phyloP scores from a whole-genome alignment of 2,888 invertebrate genomes.

The Clistopyga incitator region DNA sequence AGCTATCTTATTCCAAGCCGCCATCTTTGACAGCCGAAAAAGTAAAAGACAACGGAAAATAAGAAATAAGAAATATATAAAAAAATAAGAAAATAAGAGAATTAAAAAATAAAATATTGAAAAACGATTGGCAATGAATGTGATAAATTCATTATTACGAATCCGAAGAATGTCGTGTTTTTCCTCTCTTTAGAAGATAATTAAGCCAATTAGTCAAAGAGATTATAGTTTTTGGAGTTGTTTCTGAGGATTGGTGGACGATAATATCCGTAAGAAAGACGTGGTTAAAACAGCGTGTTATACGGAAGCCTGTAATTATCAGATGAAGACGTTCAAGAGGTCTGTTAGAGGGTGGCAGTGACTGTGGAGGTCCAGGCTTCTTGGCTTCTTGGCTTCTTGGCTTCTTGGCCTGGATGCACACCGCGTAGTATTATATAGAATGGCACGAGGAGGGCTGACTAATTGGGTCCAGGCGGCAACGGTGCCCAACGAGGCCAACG shows the following conservation, averaged over 20 bases:
- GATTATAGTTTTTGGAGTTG: slow-evolving; percentile 15
- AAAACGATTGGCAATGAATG: neutral
- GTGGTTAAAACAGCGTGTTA: slow-evolving; percentile 28
- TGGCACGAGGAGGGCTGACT: slow-evolving; percentile 52
- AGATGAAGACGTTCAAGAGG: slow-evolving; percentile 69
- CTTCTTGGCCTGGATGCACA: slow-evolving; percentile 54
- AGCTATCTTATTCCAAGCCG: slow-evolving; percentile 47
- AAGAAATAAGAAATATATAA: neutral
- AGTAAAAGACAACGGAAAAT: neutral
- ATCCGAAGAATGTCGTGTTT: neutral
- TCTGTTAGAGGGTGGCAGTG: slow-evolving; percentile 37
- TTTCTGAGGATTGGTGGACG: neutral
- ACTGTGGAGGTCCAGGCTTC: slow-evolving; percentile 43
- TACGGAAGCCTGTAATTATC: slow-evolving; percentile 70
- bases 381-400: no score
- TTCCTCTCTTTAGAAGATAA: neutral
- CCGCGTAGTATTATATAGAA: slow-evolving; percentile 29
- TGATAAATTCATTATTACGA: neutral
- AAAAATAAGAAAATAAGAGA: neutral
- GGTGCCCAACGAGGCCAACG: slow-evolving; percentile 52
- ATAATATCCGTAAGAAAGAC: slow-evolving; percentile 35
- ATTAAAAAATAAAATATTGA: neutral
- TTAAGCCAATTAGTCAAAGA: slow-evolving; percentile 29
- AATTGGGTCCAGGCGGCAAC: slow-evolving; percentile 65
- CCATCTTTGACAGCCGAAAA: neutral